Evolutionary conservation across 2,888 invertebrate species (phyloP).

Genomic region (Imbricaverruca yamaguchii): DNA sequence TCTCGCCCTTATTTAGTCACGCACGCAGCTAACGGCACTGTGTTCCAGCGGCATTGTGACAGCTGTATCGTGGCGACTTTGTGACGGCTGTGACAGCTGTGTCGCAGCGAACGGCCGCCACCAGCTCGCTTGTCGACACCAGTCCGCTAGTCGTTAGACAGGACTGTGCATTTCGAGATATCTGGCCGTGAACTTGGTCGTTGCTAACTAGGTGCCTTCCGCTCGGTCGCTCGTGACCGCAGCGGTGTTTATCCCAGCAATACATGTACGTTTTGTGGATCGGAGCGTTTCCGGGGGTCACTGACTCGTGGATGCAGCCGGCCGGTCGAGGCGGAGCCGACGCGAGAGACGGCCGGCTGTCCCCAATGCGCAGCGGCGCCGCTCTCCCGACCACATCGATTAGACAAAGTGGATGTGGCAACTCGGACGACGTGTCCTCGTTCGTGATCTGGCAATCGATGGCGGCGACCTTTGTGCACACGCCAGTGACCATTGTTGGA

Average conservation of each 20-base stretch:
- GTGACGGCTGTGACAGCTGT: not conserved
- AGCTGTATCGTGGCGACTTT: not conserved
- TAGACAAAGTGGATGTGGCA: not conserved
- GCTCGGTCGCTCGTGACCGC: not conserved
- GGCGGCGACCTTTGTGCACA: not conserved
- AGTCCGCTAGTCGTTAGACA: too few species aligned
- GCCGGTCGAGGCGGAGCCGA: too few species aligned
- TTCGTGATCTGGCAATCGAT: not conserved
- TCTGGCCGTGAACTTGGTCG: not conserved
- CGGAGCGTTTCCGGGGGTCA: too few species aligned
- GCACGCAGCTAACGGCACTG: not conserved
- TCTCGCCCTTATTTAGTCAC: too few species aligned
- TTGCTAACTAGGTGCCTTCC: not conserved
- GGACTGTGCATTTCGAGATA: too few species aligned
- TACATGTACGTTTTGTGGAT: not conserved
- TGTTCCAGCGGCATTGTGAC: not conserved
- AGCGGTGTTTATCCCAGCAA: not conserved
- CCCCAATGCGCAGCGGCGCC: too few species aligned
- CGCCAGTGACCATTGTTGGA: not conserved
- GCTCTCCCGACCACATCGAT: not conserved
- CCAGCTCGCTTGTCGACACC: too few species aligned
- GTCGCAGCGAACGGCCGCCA: too few species aligned
- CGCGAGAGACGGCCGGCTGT: too few species aligned
- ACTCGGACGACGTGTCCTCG: not conserved
- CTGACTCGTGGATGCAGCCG: too few species aligned